phyloP scores from a whole-genome alignment of 2,888 invertebrate species.

The Tridacna crocea region DNA sequence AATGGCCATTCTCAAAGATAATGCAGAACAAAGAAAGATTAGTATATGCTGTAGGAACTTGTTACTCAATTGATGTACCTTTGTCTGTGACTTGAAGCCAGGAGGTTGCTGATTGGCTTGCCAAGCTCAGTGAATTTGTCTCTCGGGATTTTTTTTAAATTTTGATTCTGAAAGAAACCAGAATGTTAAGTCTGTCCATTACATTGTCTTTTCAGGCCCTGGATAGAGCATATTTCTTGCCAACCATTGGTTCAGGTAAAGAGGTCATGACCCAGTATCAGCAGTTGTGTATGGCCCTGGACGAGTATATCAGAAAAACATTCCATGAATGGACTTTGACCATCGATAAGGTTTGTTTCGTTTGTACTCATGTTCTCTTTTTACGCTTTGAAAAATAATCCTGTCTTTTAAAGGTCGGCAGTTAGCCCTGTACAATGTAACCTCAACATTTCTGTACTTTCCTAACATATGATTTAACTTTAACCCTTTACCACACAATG shows the following conservation, averaged over 20 bases:
- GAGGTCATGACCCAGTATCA: conserved; percentile 90
- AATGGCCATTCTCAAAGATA: too few species aligned
- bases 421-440: too few species aligned
- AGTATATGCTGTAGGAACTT: too few species aligned
- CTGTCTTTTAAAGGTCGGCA: neutral
- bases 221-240: conserved; percentile 91
- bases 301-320: conserved; percentile 85
- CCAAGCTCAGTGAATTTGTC: too few species aligned
- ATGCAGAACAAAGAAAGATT: too few species aligned
- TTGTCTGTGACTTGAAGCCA: too few species aligned
- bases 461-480: neutral
- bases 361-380: neutral
- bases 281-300: conserved; percentile 82
- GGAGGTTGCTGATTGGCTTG: too few species aligned
- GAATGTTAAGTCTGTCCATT: too few species aligned
- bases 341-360: conserved; percentile 79
- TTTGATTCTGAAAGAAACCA: too few species aligned
- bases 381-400: neutral
- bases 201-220: conserved; percentile 85
- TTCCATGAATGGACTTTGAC: conserved; percentile 85
- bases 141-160: too few species aligned
- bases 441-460: too few species aligned
- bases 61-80: too few species aligned
- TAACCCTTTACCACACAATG: neutral
- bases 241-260: conserved; percentile 89